A percentile compares a stretch with the other conserved stretches of the same genome.
These are phyloP conservation scores for Hedya salicella DNA, from an alignment of 2,888 invertebrate genomes.

Conservation along the genomic window DNA sequence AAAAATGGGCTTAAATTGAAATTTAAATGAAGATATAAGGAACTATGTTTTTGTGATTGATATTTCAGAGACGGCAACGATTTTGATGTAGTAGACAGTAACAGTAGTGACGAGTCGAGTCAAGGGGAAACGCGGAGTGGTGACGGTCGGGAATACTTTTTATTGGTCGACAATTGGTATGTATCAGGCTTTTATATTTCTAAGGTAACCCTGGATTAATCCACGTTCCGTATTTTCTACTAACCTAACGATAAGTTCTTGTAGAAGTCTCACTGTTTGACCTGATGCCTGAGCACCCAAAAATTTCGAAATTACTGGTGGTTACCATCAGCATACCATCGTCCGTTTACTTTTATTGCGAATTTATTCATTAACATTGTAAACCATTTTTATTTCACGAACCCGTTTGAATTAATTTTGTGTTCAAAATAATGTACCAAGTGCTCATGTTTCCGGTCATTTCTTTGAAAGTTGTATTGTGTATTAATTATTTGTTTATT, in stretches of 20 bases:
- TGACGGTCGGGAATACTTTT: constrained; percentile 72
- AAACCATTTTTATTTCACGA: background rate
- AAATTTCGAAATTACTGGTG: background rate
- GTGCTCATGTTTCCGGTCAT: constrained; percentile 37
- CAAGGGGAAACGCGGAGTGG: constrained; percentile 65
- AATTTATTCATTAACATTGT: background rate
- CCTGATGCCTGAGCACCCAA: constrained; percentile 34
- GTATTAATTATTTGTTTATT: constrained; percentile 46
- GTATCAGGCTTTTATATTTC: constrained; percentile 58
- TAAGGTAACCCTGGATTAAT: constrained; percentile 20
- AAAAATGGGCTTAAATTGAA: constrained; percentile 32
- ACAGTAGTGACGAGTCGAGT: constrained; percentile 73
- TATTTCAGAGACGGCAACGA: constrained; percentile 76
- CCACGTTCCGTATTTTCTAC: constrained; percentile 24
- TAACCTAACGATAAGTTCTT: constrained; percentile 35
- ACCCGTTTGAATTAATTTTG: background rate
- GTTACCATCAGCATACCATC: background rate
- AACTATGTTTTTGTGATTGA: constrained; percentile 58
- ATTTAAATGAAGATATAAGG: constrained; percentile 29
- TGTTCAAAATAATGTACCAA: background rate
- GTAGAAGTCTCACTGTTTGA: constrained; percentile 12
- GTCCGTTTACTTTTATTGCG: background rate
- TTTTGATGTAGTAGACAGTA: constrained; percentile 69
- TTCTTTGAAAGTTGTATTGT: background rate
- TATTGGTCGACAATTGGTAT: constrained; percentile 75